These are phyloP conservation scores for Microtus oregoni DNA, from an alignment of 2,113 vertebrate species.

Conservation along the genomic window DNA sequence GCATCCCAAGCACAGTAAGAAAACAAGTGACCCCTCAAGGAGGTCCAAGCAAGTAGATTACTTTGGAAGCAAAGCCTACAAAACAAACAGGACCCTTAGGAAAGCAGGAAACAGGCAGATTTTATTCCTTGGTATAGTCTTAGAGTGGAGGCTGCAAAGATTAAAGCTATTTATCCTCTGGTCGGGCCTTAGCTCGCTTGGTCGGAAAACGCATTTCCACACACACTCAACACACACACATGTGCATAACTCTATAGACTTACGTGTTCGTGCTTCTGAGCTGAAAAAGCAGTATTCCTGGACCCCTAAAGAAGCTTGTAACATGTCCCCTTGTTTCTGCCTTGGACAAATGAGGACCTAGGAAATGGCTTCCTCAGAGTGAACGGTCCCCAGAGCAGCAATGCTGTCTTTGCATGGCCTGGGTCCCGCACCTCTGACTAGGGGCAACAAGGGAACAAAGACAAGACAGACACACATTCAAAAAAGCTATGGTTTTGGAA, in stretches of 20 bases:
- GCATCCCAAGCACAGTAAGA: not conserved
- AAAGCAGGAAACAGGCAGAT: not conserved
- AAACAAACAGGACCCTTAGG: not conserved
- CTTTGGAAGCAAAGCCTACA: not conserved
- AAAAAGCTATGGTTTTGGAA: not conserved
- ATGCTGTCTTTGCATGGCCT: not conserved
- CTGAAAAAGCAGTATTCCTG: not conserved
- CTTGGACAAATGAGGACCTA: not conserved
- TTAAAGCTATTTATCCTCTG: not conserved
- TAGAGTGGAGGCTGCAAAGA: not conserved
- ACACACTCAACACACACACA: not conserved
- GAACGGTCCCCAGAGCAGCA: not conserved
- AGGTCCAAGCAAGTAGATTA: not conserved
- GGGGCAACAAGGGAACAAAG: not conserved
- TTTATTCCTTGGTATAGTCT: not conserved
- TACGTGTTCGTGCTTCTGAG: not conserved
- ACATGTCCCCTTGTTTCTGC: rapidly evolving
- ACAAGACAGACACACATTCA: not conserved
- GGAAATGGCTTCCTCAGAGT: not conserved
- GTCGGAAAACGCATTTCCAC: not conserved
- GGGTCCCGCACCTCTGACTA: not conserved
- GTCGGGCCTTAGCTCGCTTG: not conserved
- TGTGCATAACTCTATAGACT: not conserved
- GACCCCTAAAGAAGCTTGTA: not conserved
- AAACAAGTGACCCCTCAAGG: not conserved